These are phyloP conservation scores for Drosophila anceps DNA, from an alignment of 2,888 invertebrate species.

Conservation along the genomic window DNA sequence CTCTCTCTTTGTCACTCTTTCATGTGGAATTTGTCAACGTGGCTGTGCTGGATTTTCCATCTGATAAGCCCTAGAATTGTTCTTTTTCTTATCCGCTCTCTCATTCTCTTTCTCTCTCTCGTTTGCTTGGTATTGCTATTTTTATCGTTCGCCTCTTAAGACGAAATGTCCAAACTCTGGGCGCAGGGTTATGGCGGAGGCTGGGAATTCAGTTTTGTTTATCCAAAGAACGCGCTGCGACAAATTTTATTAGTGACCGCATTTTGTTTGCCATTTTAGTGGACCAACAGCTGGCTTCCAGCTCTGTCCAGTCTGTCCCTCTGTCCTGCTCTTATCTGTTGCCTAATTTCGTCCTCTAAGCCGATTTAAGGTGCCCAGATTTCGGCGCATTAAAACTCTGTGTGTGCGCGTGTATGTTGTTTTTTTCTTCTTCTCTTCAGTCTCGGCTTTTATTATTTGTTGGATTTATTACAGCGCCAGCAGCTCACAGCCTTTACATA, in stretches of 20 bases:
- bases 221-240: slow-evolving; percentile 41
- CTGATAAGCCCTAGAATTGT: slow-evolving; percentile 52
- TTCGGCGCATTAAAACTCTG: slow-evolving; percentile 60
- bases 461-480: slow-evolving; percentile 55
- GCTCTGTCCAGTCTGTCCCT: slow-evolving; percentile 1
- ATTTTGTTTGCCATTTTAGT: slow-evolving; percentile 68
- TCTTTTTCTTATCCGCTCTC: slow-evolving; percentile 14
- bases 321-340: slow-evolving; percentile 47
- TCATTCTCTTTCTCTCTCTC: slow-evolving; percentile 5
- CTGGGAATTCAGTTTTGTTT: slow-evolving; percentile 20
- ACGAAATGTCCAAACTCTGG: slow-evolving; percentile 60
- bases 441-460: slow-evolving; percentile 44
- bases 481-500: slow-evolving; percentile 21
- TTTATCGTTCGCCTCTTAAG: slow-evolving; percentile 70
- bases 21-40: slow-evolving; percentile 46
- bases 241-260: slow-evolving; percentile 71
- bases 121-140: slow-evolving; percentile 54
- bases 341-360: slow-evolving; percentile 71
- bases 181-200: background rate
- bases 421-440: slow-evolving; percentile 3
- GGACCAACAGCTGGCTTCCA: slow-evolving; percentile 65
- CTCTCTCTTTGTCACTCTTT: background rate
- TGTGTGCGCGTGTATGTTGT: slow-evolving; percentile 14
- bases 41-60: slow-evolving; percentile 55
- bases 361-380: slow-evolving; percentile 77